phyloP scores from a whole-genome alignment of 2,888 invertebrate genomes.

The Oscheius sp. region DNA sequence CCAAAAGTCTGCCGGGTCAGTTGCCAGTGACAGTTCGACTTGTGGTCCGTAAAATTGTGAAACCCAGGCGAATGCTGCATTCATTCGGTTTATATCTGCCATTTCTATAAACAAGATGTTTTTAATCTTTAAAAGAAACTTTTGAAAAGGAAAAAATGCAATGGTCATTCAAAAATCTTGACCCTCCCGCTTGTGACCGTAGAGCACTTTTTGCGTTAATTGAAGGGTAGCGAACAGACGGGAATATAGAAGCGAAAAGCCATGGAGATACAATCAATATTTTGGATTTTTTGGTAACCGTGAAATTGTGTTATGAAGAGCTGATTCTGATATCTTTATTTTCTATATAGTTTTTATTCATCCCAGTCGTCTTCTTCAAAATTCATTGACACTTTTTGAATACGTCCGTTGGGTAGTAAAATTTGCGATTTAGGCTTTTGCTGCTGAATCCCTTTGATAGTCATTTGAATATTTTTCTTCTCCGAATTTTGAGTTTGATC shows the following conservation, averaged over 20 bases:
- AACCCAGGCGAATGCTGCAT: slow-evolving; percentile 4
- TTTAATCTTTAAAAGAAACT: too few relatives aligned
- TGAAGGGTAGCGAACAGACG: too few relatives aligned
- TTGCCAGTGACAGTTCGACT: neutral
- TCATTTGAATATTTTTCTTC: neutral
- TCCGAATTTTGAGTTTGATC: neutral
- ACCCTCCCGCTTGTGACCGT: too few relatives aligned
- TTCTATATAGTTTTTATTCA: neutral
- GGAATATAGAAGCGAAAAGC: too few relatives aligned
- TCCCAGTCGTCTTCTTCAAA: slow-evolving; percentile 15
- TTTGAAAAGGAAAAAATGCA: too few relatives aligned
- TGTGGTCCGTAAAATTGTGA: neutral
- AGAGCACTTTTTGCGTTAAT: too few relatives aligned
- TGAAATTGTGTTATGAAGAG: neutral
- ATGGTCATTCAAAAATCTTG: too few relatives aligned
- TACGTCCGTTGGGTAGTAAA: slow-evolving; percentile 1
- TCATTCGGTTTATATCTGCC: neutral
- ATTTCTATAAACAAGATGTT: too few relatives aligned
- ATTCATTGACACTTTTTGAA: slow-evolving; percentile 19
- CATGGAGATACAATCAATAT: too few relatives aligned
- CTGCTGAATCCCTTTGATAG: slow-evolving; percentile 18
- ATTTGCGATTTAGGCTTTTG: neutral
- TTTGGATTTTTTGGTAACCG: too few relatives aligned
- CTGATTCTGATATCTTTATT: neutral
- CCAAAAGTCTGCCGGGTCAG: neutral